A percentile compares a stretch with the other conserved stretches of the same genome.
Conservation (phyloP, 2,888 invertebrate species). For the Odontothrips loti region DNA sequence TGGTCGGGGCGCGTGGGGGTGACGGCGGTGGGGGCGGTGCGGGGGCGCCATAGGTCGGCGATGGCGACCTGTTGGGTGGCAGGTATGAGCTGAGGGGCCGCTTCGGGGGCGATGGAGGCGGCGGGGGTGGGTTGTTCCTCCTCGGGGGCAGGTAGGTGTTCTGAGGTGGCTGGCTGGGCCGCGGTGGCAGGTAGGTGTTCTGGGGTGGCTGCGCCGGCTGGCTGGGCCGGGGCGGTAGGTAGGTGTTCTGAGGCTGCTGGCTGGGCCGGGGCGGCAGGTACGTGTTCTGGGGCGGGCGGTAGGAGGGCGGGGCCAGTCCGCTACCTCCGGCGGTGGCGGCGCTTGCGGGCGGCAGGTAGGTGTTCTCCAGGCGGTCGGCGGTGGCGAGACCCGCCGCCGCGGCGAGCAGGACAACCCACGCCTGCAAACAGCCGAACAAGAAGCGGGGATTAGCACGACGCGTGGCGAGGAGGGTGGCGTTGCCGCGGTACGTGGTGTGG, state of each 20-base stretch:
- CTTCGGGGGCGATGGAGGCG: neutral
- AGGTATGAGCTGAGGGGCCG: neutral
- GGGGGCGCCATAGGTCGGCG: neutral
- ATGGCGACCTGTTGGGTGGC: neutral
- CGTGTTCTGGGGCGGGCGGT: slow-evolving; percentile 26
- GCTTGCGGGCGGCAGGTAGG: slow-evolving; percentile 38
- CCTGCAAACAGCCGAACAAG: neutral
- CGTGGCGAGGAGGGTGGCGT: neutral
- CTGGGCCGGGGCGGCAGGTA: neutral
- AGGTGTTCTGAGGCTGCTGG: slow-evolving; percentile 29
- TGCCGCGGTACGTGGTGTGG: neutral
- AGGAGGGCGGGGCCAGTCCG: slow-evolving; percentile 32
- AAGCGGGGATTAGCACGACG: neutral
- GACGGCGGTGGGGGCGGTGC: slow-evolving; percentile 1
- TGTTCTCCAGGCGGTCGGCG: slow-evolving; percentile 34
- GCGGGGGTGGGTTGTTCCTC: slow-evolving; percentile 3
- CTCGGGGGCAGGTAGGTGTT: slow-evolving; percentile 12
- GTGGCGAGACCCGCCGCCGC: slow-evolving; percentile 32
- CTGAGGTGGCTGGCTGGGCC: slow-evolving; percentile 28
- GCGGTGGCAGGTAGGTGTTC: neutral
- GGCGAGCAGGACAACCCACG: slow-evolving; percentile 1
- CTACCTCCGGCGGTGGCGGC: slow-evolving; percentile 37
- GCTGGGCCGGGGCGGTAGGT: neutral
- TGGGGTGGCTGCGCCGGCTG: neutral
- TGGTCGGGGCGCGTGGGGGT: neutral